Conservation (phyloP, 2,113 vertebrate species). For the Gopherus evgoodei region DNA sequence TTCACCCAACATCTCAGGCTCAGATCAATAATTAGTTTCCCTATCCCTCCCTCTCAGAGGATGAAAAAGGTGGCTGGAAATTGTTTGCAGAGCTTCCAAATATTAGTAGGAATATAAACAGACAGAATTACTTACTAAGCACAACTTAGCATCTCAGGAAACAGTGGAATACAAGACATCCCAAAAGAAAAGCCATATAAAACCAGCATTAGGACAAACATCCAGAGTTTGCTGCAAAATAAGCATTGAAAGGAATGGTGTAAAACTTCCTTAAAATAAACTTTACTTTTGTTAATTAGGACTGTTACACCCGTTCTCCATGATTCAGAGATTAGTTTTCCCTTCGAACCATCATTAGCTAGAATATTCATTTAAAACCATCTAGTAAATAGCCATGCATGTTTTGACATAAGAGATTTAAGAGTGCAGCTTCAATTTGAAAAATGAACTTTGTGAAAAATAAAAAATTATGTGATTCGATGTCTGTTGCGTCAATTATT, state of each 20-base stretch:
- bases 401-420: background rate
- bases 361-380: background rate
- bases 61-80: background rate
- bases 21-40: no score
- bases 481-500: background rate
- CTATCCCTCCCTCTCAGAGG: background rate
- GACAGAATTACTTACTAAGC: slow-evolving; percentile 87
- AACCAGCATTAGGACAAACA: slow-evolving; percentile 87
- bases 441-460: background rate
- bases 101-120: background rate
- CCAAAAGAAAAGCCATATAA: slow-evolving; percentile 89
- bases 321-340: background rate
- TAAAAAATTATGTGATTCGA: background rate
- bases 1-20: background rate
- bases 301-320: background rate
- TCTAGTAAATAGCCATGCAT: background rate
- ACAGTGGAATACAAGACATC: slow-evolving; percentile 88
- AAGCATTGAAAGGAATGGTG: background rate
- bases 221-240: slow-evolving; percentile 90
- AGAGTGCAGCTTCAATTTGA: background rate
- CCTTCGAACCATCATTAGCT: background rate
- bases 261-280: background rate
- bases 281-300: background rate
- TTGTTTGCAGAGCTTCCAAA: background rate
- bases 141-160: slow-evolving; percentile 90